Base-by-base conservation (phyloP, 2,888 invertebrate species). In the Dione juno region DNA sequence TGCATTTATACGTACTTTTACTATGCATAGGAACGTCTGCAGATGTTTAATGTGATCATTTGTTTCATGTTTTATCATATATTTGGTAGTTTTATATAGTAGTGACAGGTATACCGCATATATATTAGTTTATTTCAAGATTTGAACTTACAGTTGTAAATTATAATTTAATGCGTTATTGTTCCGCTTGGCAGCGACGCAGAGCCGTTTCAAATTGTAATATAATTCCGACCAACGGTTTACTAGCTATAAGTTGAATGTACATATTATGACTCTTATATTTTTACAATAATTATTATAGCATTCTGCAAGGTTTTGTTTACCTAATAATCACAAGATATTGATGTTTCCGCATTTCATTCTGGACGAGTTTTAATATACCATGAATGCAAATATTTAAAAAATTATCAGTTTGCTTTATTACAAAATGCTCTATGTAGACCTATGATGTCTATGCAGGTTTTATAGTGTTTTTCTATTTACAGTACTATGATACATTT, bases 181-280 rank as follows among this genome's bases (percentile, higher is more conserved):
- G 87, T 89, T 88, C 84, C 86, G 84, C 84, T 77, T 83, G 83
- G 84, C 82, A 85, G 88, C 85, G 6, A 80, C 79, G 78, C 84
- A 85, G 86, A 87, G 84, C 82, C 82, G 82, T 78, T 78, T 74
- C 70, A 72, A 74, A 75, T 76, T 63, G 72, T 77, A 73, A 73
- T 73, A 76, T 75, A 73, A 75, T 73, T 73, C 74, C 74, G 67
- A 67, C 67, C 73, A 70, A 72, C 66, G 74, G 71, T 70, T 69
- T 43, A 57, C 58, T 10, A 43, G 57, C 53, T 40, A 65, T 61
- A 67, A 67, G 59, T 67, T 54, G 61, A 67, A 67, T 52, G 57
- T 57, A 66, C 16, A 19, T 28, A 21, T 58, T 65, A 35, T 58
- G 21, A 58, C 10, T 45, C 3, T 63, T 48, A 28, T 41, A 48